Conservation (phyloP, 2,888 invertebrate species). For the Neoaliturus tenellus region DNA sequence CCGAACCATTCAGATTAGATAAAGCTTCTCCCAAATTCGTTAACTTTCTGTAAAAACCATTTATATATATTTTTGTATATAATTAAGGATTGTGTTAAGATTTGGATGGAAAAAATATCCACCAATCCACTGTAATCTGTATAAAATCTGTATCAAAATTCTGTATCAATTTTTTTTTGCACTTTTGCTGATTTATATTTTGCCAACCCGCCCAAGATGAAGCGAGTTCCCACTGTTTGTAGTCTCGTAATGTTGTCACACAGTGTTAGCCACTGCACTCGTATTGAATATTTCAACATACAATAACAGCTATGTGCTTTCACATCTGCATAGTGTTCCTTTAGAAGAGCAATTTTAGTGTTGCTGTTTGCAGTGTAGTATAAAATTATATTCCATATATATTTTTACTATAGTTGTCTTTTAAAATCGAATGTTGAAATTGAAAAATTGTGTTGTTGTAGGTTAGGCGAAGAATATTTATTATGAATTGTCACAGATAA, state of each 20-base stretch:
- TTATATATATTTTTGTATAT: too few species aligned
- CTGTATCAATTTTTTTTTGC: too few species aligned
- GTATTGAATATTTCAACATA: constrained; percentile 33
- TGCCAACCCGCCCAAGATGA: too few species aligned
- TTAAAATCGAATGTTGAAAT: constrained; percentile 4
- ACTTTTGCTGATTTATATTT: too few species aligned
- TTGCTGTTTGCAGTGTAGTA: constrained; percentile 23
- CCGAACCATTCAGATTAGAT: too few species aligned
- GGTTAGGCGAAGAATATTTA: neutral
- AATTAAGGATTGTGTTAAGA: too few species aligned
- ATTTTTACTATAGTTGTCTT: constrained; percentile 14
- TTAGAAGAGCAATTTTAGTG: constrained; percentile 28
- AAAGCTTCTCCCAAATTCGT: too few species aligned
- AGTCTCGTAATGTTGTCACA: neutral
- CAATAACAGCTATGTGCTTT: constrained; percentile 26
- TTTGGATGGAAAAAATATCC: too few species aligned
- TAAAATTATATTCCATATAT: constrained; percentile 10
- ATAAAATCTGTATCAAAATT: too few species aligned
- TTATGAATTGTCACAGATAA: neutral
- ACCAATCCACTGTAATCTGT: too few species aligned
- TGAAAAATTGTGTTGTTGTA: neutral
- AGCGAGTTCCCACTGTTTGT: too few species aligned
- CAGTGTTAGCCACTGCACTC: constrained; percentile 16
- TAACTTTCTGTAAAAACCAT: too few species aligned
- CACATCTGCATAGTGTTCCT: constrained; percentile 29